phyloP scores from a whole-genome alignment of 2,797 vertebrate genomes.

The Gephyroberyx darwinii region DNA sequence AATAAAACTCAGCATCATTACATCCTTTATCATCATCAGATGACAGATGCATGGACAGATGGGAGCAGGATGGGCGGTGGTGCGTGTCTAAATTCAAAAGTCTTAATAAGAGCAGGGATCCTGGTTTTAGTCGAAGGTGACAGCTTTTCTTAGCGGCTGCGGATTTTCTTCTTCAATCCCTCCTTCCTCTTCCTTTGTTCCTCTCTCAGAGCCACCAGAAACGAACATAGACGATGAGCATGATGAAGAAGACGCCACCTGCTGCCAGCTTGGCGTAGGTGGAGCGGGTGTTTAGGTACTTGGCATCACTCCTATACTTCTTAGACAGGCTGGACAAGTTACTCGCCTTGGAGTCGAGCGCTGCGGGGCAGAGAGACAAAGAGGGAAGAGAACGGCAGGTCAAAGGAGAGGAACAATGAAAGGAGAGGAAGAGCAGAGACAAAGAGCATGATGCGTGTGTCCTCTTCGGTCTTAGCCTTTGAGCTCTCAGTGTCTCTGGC shows the following conservation, averaged over 20 bases:
- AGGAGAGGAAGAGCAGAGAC: background rate
- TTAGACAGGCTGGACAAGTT: constrained; percentile 96
- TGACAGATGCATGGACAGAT: constrained; percentile 62
- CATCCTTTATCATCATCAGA: constrained; percentile 60
- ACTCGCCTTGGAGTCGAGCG: constrained; percentile 97
- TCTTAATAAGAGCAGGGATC: constrained; percentile 67
- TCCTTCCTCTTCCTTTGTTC: constrained; percentile 13
- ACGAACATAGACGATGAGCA: constrained; percentile 97
- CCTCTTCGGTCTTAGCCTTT: no score
- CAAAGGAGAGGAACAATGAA: background rate
- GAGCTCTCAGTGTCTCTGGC: background rate
- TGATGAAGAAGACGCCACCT: constrained; percentile 95
- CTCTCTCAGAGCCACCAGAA: constrained; percentile 98
- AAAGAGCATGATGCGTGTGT: background rate
- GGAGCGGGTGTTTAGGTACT: constrained; percentile 98
- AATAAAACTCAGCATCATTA: constrained; percentile 69
- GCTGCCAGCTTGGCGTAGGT: constrained; percentile 98
- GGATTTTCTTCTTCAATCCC: constrained; percentile 47
- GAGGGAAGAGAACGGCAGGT: background rate
- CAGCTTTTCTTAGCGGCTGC: constrained; percentile 50
- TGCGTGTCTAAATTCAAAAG: constrained; percentile 60
- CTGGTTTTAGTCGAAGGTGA: constrained; percentile 58
- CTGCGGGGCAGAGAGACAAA: constrained; percentile 71
- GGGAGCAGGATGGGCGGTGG: constrained; percentile 58
- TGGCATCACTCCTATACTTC: constrained; percentile 97